Evolutionary conservation across 1,140 invertebrate genomes (phyloP).

Genomic region (Apis laboriosa): DNA sequence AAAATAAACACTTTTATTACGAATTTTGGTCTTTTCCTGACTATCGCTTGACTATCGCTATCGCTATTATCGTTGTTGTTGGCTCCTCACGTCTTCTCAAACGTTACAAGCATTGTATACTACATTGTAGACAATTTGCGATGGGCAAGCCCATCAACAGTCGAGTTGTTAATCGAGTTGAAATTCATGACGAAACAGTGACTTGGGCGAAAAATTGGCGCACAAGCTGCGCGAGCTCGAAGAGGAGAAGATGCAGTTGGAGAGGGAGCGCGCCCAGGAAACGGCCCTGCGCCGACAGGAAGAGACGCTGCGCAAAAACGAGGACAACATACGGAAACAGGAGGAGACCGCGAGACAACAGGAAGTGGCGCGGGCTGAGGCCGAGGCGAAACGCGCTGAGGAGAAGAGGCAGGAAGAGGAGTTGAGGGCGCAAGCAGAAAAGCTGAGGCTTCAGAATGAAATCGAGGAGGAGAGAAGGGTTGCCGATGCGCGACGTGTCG

Average conservation of each 20-base stretch:
- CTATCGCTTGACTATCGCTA: conserved; percentile 22
- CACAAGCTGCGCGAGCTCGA: conserved; percentile 82
- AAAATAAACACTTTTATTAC: conserved; percentile 42
- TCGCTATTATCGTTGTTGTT: not conserved
- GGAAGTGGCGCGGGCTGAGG: conserved; percentile 42
- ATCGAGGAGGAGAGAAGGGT: conserved; percentile 68
- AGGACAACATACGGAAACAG: conserved; percentile 75
- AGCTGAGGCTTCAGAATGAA: conserved; percentile 67
- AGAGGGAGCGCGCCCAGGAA: conserved; percentile 79
- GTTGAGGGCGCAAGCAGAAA: conserved; percentile 67
- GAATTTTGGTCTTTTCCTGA: conserved; percentile 34
- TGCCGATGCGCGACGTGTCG: conserved; percentile 70
- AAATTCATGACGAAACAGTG: conserved; percentile 63
- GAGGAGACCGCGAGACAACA: conserved; percentile 65
- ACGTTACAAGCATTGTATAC: conserved; percentile 9
- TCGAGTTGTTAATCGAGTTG: conserved; percentile 26
- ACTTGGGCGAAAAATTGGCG: conserved; percentile 81
- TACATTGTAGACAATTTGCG: not conserved
- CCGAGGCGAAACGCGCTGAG: conserved; percentile 27
- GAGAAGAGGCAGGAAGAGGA: conserved; percentile 69
- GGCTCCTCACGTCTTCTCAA: not conserved
- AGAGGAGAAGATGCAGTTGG: conserved; percentile 81
- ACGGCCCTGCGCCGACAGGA: conserved; percentile 70
- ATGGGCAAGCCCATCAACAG: not conserved
- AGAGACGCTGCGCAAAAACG: conserved; percentile 76